A percentile compares a stretch with the other conserved stretches of the same genome.
phyloP scores from a whole-genome alignment of 1,140 invertebrate genomes.

The Drosophila truncata region DNA sequence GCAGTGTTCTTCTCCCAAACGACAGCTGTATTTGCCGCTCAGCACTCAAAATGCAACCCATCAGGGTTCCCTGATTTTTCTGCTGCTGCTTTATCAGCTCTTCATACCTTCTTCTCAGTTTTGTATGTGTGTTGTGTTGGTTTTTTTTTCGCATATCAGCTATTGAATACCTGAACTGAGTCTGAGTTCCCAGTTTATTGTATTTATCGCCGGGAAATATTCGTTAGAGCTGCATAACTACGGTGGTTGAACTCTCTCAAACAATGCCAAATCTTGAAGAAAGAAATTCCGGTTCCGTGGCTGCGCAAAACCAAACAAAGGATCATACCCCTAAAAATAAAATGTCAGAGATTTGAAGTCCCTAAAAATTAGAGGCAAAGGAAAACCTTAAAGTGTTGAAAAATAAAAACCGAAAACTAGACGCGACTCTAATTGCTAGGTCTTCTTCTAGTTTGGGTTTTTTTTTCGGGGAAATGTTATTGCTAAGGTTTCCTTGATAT shows the following conservation, averaged over 20 bases:
- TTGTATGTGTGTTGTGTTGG: conserved; percentile 3
- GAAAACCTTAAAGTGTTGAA: conserved; percentile 48
- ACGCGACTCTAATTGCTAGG: conserved; percentile 10
- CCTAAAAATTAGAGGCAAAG: conserved; percentile 13
- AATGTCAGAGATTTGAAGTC: neutral
- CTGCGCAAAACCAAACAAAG: conserved; percentile 39
- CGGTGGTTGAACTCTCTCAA: conserved; percentile 20
- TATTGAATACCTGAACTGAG: conserved; percentile 47
- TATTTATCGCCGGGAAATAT: conserved; percentile 7
- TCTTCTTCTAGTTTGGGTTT: conserved; percentile 33
- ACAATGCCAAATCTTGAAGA: conserved; percentile 31
- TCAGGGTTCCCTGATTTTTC: conserved; percentile 23
- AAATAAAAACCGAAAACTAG: conserved; percentile 17
- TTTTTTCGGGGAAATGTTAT: conserved; percentile 21
- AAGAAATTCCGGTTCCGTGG: conserved; percentile 32
- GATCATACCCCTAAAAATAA: conserved; percentile 24
- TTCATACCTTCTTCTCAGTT: conserved; percentile 14
- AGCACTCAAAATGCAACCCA: conserved; percentile 36
- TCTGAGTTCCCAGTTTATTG: conserved; percentile 15
- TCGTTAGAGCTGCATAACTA: neutral
- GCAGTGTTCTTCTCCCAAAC: conserved; percentile 28
- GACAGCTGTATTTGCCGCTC: conserved; percentile 70
- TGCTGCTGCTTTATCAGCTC: conserved; percentile 52
- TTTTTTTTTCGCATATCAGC: conserved; percentile 54
- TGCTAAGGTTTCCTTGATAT: conserved; percentile 37